These are phyloP conservation scores for Datnioides undecimradiatus DNA, from an alignment of 2,113 vertebrate species.

Conservation along the genomic window DNA sequence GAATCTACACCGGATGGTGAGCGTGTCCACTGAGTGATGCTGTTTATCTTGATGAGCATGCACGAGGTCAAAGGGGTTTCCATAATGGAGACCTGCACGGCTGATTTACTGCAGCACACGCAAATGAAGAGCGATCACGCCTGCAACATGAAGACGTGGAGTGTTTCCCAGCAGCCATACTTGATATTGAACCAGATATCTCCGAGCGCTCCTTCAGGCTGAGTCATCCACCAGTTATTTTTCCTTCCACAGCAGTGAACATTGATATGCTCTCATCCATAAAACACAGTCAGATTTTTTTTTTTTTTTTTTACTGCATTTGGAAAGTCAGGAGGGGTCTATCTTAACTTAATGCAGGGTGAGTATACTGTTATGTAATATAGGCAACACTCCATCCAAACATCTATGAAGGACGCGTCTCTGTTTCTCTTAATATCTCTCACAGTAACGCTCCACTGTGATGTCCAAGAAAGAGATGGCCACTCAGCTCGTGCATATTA, in stretches of 20 bases:
- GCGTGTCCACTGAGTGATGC: constrained; percentile 3
- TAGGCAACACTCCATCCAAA: background rate
- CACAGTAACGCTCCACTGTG: constrained; percentile 5
- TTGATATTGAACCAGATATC: constrained; percentile 47
- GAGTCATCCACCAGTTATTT: constrained; percentile 39
- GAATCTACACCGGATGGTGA: background rate
- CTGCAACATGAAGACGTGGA: constrained; percentile 41
- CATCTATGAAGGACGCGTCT: constrained; percentile 6
- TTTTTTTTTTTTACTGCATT: constrained; percentile 1
- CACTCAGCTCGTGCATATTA: constrained; percentile 53
- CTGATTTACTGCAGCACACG: constrained; percentile 55
- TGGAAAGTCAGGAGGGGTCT: background rate
- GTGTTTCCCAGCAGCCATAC: constrained; percentile 52
- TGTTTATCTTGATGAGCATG: constrained; percentile 43
- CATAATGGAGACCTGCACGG: constrained; percentile 41
- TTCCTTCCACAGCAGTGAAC: background rate
- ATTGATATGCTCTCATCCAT: constrained; percentile 2
- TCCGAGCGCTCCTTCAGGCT: constrained; percentile 31
- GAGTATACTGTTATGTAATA: constrained; percentile 26
- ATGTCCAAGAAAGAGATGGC: constrained; percentile 39
- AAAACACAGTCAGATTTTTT: constrained; percentile 20
- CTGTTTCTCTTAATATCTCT: constrained; percentile 21
- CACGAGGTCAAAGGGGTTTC: constrained; percentile 33
- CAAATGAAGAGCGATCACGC: constrained; percentile 57
- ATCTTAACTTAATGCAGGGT: background rate